phyloP scores from a whole-genome alignment of 2,888 invertebrate species.

The Galerucella pusilla region DNA sequence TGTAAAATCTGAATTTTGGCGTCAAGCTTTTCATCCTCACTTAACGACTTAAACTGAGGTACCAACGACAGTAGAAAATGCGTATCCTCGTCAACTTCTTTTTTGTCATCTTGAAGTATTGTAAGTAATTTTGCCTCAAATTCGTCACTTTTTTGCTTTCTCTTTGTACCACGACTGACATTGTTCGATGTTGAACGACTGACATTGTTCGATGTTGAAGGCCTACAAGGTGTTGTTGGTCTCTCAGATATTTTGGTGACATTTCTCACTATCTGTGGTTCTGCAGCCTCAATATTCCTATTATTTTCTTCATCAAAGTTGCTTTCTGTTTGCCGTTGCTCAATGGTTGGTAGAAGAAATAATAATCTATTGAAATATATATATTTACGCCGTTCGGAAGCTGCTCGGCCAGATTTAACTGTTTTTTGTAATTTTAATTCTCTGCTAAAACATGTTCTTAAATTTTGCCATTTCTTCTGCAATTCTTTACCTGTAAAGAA shows the following conservation, averaged over 20 bases:
- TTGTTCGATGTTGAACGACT: background rate
- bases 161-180: background rate
- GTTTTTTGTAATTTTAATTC: conserved; percentile 12
- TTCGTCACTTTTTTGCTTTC: too few relatives aligned
- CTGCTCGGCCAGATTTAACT: conserved; percentile 13
- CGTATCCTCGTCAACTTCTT: conserved; percentile 4
- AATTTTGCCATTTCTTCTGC: conserved; percentile 15
- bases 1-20: background rate
- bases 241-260: background rate
- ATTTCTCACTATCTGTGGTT: background rate
- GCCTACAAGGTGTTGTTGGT: too few relatives aligned
- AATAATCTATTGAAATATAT: conserved; percentile 13
- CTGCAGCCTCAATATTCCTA: background rate
- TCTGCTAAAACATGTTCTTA: conserved; percentile 6
- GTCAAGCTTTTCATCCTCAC: background rate
- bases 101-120: background rate
- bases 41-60: background rate
- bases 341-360: conserved; percentile 22
- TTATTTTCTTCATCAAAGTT: conserved; percentile 11
- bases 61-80: conserved; percentile 11
- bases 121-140: background rate
- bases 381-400: conserved; percentile 13
- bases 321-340: conserved; percentile 11
- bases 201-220: too few relatives aligned
- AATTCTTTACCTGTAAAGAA: background rate